Base-by-base conservation (phyloP, 2,113 vertebrate genomes). In the Proteles cristata region DNA sequence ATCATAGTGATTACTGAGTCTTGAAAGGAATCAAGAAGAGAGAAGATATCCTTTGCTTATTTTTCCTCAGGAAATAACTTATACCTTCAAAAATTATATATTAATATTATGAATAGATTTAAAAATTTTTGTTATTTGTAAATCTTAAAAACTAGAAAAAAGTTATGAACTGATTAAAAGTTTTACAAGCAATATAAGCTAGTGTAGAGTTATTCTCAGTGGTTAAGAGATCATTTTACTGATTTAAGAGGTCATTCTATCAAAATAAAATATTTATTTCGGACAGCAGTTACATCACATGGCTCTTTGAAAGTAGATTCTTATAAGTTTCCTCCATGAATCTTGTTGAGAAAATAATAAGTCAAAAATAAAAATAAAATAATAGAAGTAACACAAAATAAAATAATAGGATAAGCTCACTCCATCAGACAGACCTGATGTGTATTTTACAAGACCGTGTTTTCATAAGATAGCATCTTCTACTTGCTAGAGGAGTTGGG, bases 131-230 rank as follows among this genome's bases (percentile, higher is more conserved):
- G 65, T 16, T 8, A 69, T 73, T 92, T 84, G 25, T 85, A 86
- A 95, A 91, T 93, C 71, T 95, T 79, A 25, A 84, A 96, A 93
- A 93, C 25, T 83, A 76, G 35, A 73, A 92, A 94, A 95, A 93
- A 19, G 10, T 90, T 95, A 92, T 33, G 77, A 90, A 39, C 25
- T 48, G 61, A 83, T 97, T 90, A 94, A 94, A 97, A 82, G 12
- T 86, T 96, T 80, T 63, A 65, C 88, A 65, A 88, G 28, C 25
- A 96, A 50, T 73, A 25, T 84, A 86, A 88, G 28, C 21, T 90
- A 28, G 11, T 94, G 94, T 93, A 63, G 80, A 89, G 80, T 89
- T 80, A 73, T 69, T 79, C 35, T 95, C 88, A 48, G 17, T 35
- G 23, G 82, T 73, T 90, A 93, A 90, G 63, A 86, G n/a, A 76